Conservation (phyloP, 2,888 invertebrate species). For the Taphrorychus bicolor region DNA sequence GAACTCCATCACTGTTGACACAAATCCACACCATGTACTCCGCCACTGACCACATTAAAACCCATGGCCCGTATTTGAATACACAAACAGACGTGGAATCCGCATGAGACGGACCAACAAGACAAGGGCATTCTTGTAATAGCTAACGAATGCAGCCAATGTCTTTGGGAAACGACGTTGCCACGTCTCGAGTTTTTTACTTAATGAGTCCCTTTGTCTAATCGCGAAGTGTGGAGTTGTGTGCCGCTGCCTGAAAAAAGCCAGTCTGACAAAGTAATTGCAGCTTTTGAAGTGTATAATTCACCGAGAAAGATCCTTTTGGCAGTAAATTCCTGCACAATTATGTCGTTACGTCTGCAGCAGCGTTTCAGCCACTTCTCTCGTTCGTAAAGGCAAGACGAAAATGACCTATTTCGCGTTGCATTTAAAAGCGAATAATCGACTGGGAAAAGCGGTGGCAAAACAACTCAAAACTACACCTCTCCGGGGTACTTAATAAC, state of each 20-base stretch:
- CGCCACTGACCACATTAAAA: conserved; percentile 19
- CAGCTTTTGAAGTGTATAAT: background rate
- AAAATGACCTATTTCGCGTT: no score
- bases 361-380: background rate
- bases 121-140: conserved; percentile 41
- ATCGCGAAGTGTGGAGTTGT: no score
- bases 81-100: conserved; percentile 35
- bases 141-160: conserved; percentile 29
- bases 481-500: conserved; percentile 7
- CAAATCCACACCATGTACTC: no score
- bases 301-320: no score
- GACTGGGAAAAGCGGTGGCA: background rate
- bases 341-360: background rate
- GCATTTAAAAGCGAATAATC: no score
- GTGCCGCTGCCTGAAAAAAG: background rate
- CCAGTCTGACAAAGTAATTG: conserved; percentile 2
- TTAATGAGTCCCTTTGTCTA: background rate
- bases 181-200: conserved; percentile 9
- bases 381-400: no score
- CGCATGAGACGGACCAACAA: conserved; percentile 35
- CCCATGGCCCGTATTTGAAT: conserved; percentile 32
- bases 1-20: no score
- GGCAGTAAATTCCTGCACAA: no score
- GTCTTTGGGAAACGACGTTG: conserved; percentile 15
- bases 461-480: background rate